Base-by-base conservation (phyloP, 2,888 invertebrate species). In the Bibio marci region DNA sequence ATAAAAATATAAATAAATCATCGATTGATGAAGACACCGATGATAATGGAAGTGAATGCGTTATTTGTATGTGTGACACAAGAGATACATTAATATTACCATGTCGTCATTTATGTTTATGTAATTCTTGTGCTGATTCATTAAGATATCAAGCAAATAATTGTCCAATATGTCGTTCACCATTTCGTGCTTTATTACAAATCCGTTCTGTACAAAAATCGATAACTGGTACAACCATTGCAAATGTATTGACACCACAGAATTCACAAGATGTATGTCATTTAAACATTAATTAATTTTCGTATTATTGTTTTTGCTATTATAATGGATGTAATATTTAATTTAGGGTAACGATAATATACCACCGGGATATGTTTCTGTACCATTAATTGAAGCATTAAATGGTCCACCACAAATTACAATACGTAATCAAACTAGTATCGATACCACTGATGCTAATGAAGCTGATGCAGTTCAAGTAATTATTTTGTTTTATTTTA, bases 131-230 rank as follows among this genome's bases (percentile, higher is more conserved):
- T 64, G 97, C 97, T 0, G 95, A 97, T 64, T 92, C 92, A 1
- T 68, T 98, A 43, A 72, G 97, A 46, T 95, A 94, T 58, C 91
- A 91, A 71, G 91, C 95, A 19, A 97, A 91, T 65, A 97, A 94
- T 64, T 98, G 98, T 52, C 98, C 98, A 7, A 98, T 98, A 49
- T 98, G 98, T 58, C 73, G 98, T 44, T 90, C 95, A n/a, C 97
- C 97, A 10, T 98, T 98, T 64, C 70, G 97, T 45, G 98, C 98
- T 1, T 69, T 99, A 37, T 67, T 99, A 41, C 95, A 97, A 66
- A 87, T 98, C 38, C 71, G 91, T 44, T 94, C 97, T 18, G 71
- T 97, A 49, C 87, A 91, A 59, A 82, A 82, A 55, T 71, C 73
- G 3, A 55, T 49, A 35, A 52, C 54, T 7, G 54, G 52, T 37